A percentile compares a stretch with the other conserved stretches of the same genome.
Evolutionary conservation across 2,888 invertebrate species (phyloP).

Genomic region (Ptychoptera contaminata): DNA sequence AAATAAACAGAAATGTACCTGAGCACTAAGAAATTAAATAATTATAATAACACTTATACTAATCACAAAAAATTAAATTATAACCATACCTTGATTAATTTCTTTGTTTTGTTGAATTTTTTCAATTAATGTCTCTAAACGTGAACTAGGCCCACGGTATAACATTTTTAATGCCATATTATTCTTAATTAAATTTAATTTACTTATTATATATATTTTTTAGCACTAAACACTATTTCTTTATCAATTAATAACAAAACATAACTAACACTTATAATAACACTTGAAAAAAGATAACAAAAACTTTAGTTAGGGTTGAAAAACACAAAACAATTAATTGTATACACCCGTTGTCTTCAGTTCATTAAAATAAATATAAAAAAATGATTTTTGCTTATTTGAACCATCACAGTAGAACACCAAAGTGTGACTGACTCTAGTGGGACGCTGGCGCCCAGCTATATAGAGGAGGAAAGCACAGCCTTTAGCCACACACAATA

Average conservation of each 20-base stretch:
- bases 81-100: conserved; percentile 13
- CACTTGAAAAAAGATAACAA: no score
- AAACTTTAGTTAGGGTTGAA: no score
- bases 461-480: not conserved
- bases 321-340: not conserved
- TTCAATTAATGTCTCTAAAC: conserved; percentile 69
- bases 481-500: not conserved
- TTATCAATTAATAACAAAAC: not conserved
- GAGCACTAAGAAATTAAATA: not conserved
- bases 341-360: not conserved
- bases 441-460: not conserved
- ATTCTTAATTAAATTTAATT: not conserved
- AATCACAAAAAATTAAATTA: not conserved
- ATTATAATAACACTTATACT: no score
- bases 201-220: not conserved
- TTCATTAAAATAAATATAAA: no score
- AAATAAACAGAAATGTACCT: no score
- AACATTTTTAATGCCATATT: conserved; percentile 44
- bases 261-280: not conserved
- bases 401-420: conserved; percentile 9
- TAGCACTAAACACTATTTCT: conserved; percentile 4
- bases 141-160: conserved; percentile 75
- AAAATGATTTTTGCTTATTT: no score
- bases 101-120: conserved; percentile 78
- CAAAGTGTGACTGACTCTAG: conserved; percentile 13